These are phyloP conservation scores for Pollachius pollachius DNA, from an alignment of 2,113 vertebrate genomes.

Conservation along the genomic window DNA sequence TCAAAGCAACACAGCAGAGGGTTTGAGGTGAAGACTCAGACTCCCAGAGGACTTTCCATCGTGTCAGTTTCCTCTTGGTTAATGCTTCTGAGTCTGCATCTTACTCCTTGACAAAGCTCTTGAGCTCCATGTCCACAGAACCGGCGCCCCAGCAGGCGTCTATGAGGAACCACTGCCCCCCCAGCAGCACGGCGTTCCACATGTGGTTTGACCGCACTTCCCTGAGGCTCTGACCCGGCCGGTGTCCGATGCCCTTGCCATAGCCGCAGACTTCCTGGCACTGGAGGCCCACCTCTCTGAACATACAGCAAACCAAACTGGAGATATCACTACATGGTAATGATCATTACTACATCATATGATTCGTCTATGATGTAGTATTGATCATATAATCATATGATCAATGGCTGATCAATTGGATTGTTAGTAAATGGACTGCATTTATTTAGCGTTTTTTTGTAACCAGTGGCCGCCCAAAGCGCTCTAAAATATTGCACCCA, in stretches of 20 bases:
- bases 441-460: too few species aligned
- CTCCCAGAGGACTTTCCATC: not conserved
- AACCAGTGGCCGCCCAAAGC: too few species aligned
- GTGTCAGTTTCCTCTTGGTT: not conserved
- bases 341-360: not conserved
- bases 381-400: too few species aligned
- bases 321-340: not conserved
- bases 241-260: conserved; percentile 71
- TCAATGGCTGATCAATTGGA: too few species aligned
- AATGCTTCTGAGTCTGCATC: not conserved
- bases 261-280: conserved; percentile 71
- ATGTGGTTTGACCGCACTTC: conserved; percentile 77
- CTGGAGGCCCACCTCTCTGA: conserved; percentile 68
- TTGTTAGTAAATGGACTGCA: too few species aligned
- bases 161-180: conserved; percentile 75
- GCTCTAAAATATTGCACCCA: too few species aligned
- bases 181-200: conserved; percentile 77
- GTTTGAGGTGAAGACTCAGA: not conserved
- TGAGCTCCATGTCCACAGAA: conserved; percentile 66
- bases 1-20: not conserved
- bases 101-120: conserved; percentile 77
- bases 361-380: too few species aligned
- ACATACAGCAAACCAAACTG: not conserved
- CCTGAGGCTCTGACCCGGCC: conserved; percentile 55
- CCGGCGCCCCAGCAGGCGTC: conserved; percentile 82